phyloP scores from a whole-genome alignment of 2,888 invertebrate species.

The Drosophila diplacantha region DNA sequence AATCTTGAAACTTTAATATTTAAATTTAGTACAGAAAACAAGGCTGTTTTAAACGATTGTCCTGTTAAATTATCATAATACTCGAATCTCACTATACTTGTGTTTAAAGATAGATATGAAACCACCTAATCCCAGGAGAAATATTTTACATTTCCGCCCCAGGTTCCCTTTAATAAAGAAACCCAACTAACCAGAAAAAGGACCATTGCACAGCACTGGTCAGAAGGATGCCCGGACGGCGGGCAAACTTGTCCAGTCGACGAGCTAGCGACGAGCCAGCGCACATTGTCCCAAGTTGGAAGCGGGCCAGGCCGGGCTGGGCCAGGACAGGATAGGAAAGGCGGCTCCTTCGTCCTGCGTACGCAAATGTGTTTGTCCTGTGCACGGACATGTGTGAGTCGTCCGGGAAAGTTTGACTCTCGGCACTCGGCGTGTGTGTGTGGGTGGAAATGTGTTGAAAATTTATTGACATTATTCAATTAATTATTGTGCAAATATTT shows the following conservation, averaged over 20 bases:
- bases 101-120: no score
- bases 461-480: constrained; percentile 77
- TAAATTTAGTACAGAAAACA: background rate
- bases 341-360: constrained; percentile 34
- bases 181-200: background rate
- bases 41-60: no score
- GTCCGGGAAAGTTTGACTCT: constrained; percentile 58
- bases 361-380: constrained; percentile 70
- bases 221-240: constrained; percentile 22
- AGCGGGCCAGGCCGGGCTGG: constrained; percentile 19
- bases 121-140: no score
- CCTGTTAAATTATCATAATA: background rate
- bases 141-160: no score
- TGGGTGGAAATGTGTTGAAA: constrained; percentile 73
- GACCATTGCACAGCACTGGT: constrained; percentile 1
- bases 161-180: no score
- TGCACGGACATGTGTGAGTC: constrained; percentile 50
- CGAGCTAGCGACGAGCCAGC: constrained; percentile 34
- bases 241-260: constrained; percentile 69
- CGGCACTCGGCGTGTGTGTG: constrained; percentile 37
- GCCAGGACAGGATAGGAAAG: constrained; percentile 2
- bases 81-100: no score
- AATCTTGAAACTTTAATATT: background rate
- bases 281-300: constrained; percentile 54
- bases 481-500: constrained; percentile 77